These are phyloP conservation scores for Monochamus saltuarius DNA, from an alignment of 1,140 invertebrate genomes.

Conservation along the genomic window DNA sequence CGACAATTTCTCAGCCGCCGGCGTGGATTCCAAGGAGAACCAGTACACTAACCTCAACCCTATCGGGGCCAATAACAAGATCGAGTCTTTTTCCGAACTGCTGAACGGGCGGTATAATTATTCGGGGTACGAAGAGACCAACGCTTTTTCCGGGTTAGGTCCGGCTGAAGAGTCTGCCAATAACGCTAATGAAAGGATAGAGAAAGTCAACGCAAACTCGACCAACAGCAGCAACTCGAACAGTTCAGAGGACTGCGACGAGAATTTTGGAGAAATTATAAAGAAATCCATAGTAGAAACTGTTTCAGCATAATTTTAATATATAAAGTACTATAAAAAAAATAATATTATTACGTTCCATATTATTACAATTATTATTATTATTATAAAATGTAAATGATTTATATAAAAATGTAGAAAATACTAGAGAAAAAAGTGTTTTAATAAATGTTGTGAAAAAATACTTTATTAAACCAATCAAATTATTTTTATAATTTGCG, in stretches of 20 bases:
- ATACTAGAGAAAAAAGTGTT: constrained; percentile 47
- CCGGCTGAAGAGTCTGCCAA: constrained; percentile 15
- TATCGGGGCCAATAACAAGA: constrained; percentile 62
- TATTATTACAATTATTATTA: constrained; percentile 41
- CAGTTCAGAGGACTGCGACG: constrained; percentile 58
- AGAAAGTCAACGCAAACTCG: constrained; percentile 20
- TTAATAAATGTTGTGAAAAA: constrained; percentile 53
- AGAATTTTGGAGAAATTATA: constrained; percentile 90
- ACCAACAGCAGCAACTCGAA: constrained; percentile 18
- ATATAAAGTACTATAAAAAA: constrained; percentile 33
- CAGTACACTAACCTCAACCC: constrained; percentile 61
- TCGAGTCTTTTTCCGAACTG: constrained; percentile 70
- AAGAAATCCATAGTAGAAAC: constrained; percentile 91
- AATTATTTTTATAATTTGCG: constrained; percentile 27
- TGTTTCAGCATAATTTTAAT: constrained; percentile 69
- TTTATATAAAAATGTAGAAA: constrained; percentile 52
- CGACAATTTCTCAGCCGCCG: constrained; percentile 45
- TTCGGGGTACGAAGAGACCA: constrained; percentile 40
- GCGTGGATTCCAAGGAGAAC: constrained; percentile 49
- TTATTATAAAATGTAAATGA: constrained; percentile 46
- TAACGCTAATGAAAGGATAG: constrained; percentile 11
- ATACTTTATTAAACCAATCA: constrained; percentile 34
- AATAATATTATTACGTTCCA: constrained; percentile 47
- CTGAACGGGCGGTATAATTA: constrained; percentile 61
- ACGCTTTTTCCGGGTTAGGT: constrained; percentile 30